These are phyloP conservation scores for Pteropus alecto DNA, from an alignment of 2,113 vertebrate species.

Conservation along the genomic window DNA sequence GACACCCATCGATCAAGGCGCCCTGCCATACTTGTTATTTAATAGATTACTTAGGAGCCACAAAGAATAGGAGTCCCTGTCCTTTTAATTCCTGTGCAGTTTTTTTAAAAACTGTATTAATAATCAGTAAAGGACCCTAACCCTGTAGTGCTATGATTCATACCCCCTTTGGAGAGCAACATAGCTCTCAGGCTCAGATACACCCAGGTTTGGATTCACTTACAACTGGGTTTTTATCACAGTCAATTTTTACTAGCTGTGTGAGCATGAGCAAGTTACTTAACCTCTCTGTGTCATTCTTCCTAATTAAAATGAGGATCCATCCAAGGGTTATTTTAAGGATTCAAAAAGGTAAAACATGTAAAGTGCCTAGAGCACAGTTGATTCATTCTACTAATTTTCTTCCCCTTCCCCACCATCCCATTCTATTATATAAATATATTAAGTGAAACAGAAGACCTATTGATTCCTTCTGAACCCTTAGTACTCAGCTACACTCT, in stretches of 20 bases:
- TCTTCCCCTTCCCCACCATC: neutral
- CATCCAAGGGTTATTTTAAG: neutral
- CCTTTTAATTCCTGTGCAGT: neutral
- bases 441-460: neutral
- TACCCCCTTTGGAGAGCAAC: neutral
- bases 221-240: neutral
- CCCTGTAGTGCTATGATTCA: neutral
- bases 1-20: neutral
- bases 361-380: neutral
- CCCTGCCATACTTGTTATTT: neutral
- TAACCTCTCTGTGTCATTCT: neutral
- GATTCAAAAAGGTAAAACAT: neutral
- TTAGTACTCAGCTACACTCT: neutral
- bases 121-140: neutral
- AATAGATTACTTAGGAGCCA: neutral
- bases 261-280: neutral
- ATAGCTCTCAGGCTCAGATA: neutral
- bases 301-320: neutral
- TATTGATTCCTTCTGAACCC: neutral
- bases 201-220: neutral
- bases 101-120: neutral
- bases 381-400: neutral
- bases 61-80: neutral
- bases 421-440: neutral
- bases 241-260: neutral